Percentiles rank a stretch among this genome's conserved stretches.
Evolutionary conservation across 2,113 vertebrate genomes (phyloP).

Genomic region (Silurus asotus): DNA sequence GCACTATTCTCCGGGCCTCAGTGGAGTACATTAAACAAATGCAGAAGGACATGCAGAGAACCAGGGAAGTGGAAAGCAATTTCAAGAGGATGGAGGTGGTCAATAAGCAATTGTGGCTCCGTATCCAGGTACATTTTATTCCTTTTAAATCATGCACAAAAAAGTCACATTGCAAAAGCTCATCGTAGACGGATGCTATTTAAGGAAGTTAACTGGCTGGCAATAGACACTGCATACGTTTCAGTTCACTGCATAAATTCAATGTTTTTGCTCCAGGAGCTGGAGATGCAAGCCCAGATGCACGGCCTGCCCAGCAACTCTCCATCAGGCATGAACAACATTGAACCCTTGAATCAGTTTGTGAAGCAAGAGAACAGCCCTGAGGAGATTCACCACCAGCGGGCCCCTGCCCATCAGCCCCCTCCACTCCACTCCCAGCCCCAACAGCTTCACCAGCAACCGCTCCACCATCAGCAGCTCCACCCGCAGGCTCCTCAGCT

Average conservation of each 20-base stretch:
- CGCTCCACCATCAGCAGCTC: constrained; percentile 58
- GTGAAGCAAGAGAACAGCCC: constrained; percentile 85
- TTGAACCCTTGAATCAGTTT: constrained; percentile 79
- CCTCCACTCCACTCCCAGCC: constrained; percentile 66
- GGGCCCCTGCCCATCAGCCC: constrained; percentile 56
- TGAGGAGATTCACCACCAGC: constrained; percentile 72
- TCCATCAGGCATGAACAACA: constrained; percentile 80
- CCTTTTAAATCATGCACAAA: not conserved
- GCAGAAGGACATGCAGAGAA: constrained; percentile 93
- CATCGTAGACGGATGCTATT: not conserved
- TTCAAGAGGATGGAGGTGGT: constrained; percentile 92
- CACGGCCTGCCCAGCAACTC: constrained; percentile 87
- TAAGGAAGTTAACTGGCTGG: not conserved
- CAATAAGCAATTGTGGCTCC: constrained; percentile 93
- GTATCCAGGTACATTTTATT: constrained; percentile 82
- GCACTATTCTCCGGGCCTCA: constrained; percentile 93
- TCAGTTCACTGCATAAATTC: not conserved
- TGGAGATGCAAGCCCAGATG: constrained; percentile 93
- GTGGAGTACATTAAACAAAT: constrained; percentile 98
- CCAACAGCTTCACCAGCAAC: constrained; percentile 65
- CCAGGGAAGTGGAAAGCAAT: constrained; percentile 91
- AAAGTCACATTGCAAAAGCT: not conserved
- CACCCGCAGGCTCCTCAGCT: constrained; percentile 67
- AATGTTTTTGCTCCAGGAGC: constrained; percentile 74
- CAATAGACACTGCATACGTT: not conserved